A percentile compares a stretch with the other conserved stretches of the same genome.
Conservation (phyloP, 2,113 vertebrate genomes). For the Boulengeromyrus knoepffleri region DNA sequence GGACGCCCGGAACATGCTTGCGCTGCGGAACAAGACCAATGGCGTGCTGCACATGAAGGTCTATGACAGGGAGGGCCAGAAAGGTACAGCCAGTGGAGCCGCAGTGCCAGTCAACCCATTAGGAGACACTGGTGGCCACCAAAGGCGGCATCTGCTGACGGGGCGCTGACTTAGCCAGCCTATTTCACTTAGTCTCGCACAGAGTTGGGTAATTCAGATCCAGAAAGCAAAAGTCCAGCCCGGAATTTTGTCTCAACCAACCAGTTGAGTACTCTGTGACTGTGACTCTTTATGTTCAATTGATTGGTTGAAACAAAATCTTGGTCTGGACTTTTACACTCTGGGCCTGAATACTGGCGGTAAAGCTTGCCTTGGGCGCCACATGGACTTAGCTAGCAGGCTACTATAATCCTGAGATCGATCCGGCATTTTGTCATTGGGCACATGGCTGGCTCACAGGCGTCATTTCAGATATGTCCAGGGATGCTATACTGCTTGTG, state of each 20-base stretch:
- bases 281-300: too few relatives aligned
- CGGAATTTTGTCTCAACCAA: too few relatives aligned
- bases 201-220: too few relatives aligned
- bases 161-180: neutral
- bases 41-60: conserved; percentile 96
- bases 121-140: neutral
- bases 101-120: neutral
- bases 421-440: neutral
- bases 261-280: too few relatives aligned
- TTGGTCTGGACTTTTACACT: too few relatives aligned
- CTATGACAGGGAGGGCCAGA: conserved; percentile 85
- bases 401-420: neutral
- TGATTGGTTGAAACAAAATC: too few relatives aligned
- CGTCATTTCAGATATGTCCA: neutral
- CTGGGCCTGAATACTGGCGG: neutral
- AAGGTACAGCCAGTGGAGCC: conserved; percentile 64
- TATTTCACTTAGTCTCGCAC: neutral
- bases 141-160: neutral
- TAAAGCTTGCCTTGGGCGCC: neutral
- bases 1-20: conserved; percentile 74
- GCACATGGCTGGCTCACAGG: neutral
- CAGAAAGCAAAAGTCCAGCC: too few relatives aligned
- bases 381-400: neutral
- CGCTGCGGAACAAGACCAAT: conserved; percentile 86
- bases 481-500: neutral